These are phyloP conservation scores for Achlya flavicornis DNA, from an alignment of 2,888 invertebrate genomes.

Conservation along the genomic window DNA sequence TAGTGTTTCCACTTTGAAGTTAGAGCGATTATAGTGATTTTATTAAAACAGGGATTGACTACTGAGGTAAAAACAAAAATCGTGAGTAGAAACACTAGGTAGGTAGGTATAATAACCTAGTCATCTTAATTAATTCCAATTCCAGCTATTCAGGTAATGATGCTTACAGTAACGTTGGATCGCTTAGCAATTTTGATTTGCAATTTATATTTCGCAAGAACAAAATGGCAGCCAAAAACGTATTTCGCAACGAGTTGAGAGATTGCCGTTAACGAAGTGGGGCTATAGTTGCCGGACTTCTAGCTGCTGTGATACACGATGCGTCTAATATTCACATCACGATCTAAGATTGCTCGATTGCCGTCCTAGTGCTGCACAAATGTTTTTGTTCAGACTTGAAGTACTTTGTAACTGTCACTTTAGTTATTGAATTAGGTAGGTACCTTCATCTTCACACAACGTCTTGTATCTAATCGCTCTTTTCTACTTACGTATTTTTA, in stretches of 20 bases:
- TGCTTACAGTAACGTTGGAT: conserved; percentile 1
- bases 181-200: conserved; percentile 32
- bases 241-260: conserved; percentile 32
- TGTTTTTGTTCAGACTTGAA: conserved; percentile 14
- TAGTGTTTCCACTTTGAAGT: too few species aligned
- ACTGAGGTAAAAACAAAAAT: too few species aligned
- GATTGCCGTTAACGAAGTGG: conserved; percentile 21
- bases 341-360: conserved; percentile 25
- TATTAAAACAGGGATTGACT: too few species aligned
- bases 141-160: conserved; percentile 4
- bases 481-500: too few species aligned
- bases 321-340: conserved; percentile 36
- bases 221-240: conserved; percentile 34
- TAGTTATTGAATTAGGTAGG: too few species aligned
- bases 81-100: too few species aligned
- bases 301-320: conserved; percentile 24
- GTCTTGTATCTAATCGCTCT: too few species aligned
- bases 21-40: too few species aligned
- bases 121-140: not conserved
- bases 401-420: not conserved
- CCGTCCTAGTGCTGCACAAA: conserved; percentile 25
- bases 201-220: conserved; percentile 44
- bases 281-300: conserved; percentile 3
- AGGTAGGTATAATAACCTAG: not conserved
- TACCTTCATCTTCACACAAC: too few species aligned